These are phyloP conservation scores for Sphaeridia pumilis DNA, from an alignment of 2,888 invertebrate genomes.

Conservation along the genomic window DNA sequence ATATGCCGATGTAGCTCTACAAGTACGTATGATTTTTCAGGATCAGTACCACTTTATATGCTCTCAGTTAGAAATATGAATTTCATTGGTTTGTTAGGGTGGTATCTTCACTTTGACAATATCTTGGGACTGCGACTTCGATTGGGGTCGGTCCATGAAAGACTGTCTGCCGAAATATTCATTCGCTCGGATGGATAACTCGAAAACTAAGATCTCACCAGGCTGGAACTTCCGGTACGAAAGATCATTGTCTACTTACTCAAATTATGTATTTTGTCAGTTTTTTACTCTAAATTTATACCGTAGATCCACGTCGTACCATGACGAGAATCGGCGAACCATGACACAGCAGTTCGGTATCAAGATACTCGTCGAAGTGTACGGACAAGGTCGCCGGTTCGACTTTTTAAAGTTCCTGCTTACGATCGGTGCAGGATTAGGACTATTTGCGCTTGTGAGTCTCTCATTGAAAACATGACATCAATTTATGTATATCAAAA, in stretches of 20 bases:
- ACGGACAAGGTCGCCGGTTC: constrained; percentile 41
- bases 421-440: constrained; percentile 45
- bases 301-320: constrained; percentile 39
- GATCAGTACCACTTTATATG: neutral
- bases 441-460: constrained; percentile 42
- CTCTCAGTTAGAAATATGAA: neutral
- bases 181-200: constrained; percentile 42
- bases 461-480: neutral
- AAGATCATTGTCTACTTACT: no score
- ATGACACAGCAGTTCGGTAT: constrained; percentile 43
- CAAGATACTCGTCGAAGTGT: constrained; percentile 42
- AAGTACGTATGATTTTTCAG: constrained; percentile 12
- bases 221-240: constrained; percentile 46
- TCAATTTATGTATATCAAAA: neutral
- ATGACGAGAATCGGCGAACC: constrained; percentile 39
- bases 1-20: constrained; percentile 26
- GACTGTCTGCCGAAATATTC: constrained; percentile 42
- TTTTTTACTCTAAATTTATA: neutral
- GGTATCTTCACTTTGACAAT: constrained; percentile 43
- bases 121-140: constrained; percentile 43
- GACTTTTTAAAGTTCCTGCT: constrained; percentile 41
- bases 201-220: constrained; percentile 39
- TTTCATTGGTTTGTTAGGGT: constrained; percentile 33
- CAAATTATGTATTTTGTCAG: neutral
- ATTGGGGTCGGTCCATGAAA: constrained; percentile 38